Base-by-base conservation (phyloP, 2,797 vertebrate species). In the Rhynchonycteris naso region DNA sequence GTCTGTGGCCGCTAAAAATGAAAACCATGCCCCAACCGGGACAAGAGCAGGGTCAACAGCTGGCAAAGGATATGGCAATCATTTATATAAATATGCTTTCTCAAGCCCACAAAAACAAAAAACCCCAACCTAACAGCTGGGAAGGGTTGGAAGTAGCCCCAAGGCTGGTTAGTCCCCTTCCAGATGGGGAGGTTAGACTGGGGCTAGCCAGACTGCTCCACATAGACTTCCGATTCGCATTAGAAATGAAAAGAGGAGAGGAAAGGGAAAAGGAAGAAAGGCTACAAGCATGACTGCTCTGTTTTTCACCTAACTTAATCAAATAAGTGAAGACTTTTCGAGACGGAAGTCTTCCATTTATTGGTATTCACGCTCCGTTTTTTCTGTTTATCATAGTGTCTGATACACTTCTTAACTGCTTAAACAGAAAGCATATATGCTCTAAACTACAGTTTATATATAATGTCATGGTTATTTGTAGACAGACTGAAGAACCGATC, bases 1-100 rank as follows among this genome's bases (percentile, higher is more conserved):
- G 98, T 98, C 98, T 98, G 98, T 94, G 98, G 98, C 98, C 97
- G 97, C 98, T 98, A 98, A 98, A 99, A 99, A 99, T 99, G 99
- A 99, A 98, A 99, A 99, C 99, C 99, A 99, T 99, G 98, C 98
- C 98, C 98, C 98, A 98, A 89, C 98, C 97, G 97, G 99, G 99
- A 99, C 99, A 88, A 98, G 98, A 99, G 99, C 98, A 97, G 99
- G 99, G 99, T 99, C 99, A 99, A 99, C 99, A 99, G 99, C 99
- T 99, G 99, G 99, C 99, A 99, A 97, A 99, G 99, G 99, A 99
- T 99, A 99, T 99, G 99, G 99, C 99, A 99, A 99, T 99, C 99
- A 99, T 99, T 99, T 99, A 99, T 99, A 99, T 99, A 99, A 99
- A 99, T 99, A 99, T 99, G 99, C 99, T 99, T 99, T 99, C 99